Percentiles rank a stretch among this genome's conserved stretches.
Conservation (phyloP, 2,888 invertebrate genomes). For the Lathronympha strigana region DNA sequence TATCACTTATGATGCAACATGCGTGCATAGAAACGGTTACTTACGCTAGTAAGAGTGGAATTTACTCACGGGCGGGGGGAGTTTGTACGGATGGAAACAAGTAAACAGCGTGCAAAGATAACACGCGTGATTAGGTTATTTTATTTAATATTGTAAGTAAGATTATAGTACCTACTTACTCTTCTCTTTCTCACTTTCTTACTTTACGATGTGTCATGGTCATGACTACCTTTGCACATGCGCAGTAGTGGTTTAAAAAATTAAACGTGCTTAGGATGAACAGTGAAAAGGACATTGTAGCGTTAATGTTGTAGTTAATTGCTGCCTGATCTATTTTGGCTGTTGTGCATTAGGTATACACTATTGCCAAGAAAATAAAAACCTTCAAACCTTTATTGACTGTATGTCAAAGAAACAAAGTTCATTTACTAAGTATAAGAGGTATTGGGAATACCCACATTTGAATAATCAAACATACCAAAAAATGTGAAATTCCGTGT, state of each 20-base stretch:
- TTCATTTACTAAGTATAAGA: constrained; percentile 21
- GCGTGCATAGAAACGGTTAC: neutral
- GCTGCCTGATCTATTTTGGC: too few relatives aligned
- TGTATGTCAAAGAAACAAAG: constrained; percentile 15
- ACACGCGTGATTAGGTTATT: too few relatives aligned
- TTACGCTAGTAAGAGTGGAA: constrained; percentile 6
- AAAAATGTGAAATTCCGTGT: constrained; percentile 42
- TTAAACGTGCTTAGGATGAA: too few relatives aligned
- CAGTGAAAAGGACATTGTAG: too few relatives aligned
- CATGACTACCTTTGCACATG: too few relatives aligned
- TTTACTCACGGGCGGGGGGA: constrained; percentile 3
- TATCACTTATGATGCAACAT: constrained; percentile 11
- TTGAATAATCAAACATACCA: constrained; percentile 36
- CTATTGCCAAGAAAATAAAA: neutral
- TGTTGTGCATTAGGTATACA: too few relatives aligned
- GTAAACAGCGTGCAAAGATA: neutral
- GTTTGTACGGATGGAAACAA: neutral
- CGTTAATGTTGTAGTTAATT: too few relatives aligned
- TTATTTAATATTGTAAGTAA: too few relatives aligned
- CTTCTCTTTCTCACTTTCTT: too few relatives aligned
- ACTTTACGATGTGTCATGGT: too few relatives aligned
- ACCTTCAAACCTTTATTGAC: neutral
- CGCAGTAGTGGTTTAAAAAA: too few relatives aligned
- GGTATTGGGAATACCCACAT: constrained; percentile 39
- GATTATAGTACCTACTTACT: too few relatives aligned